A percentile compares a stretch with the other conserved stretches of the same genome.
Evolutionary conservation across 1,140 invertebrate species (phyloP).

Genomic region (Anadara kagoshimensis): DNA sequence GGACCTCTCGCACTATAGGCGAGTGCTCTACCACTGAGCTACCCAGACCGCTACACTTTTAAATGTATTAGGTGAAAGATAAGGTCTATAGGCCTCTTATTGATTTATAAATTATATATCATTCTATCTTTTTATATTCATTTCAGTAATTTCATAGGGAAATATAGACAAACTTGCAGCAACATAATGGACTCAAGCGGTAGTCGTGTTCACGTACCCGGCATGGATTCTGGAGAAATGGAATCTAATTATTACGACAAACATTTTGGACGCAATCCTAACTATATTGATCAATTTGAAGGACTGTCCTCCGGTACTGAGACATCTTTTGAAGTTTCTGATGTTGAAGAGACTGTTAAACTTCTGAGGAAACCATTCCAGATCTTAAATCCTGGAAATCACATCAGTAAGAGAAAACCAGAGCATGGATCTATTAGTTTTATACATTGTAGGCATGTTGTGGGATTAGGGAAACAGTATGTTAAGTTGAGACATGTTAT

Average conservation of each 20-base stretch:
- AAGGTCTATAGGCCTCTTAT: too few relatives aligned
- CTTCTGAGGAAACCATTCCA: slow-evolving; percentile 57
- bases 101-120: too few relatives aligned
- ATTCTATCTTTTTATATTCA: too few relatives aligned
- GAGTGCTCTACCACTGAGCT: too few relatives aligned
- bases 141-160: too few relatives aligned
- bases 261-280: slow-evolving; percentile 9
- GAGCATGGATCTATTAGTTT: slow-evolving; percentile 65
- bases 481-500: slow-evolving; percentile 56
- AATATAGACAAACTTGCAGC: too few relatives aligned
- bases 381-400: slow-evolving; percentile 63
- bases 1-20: too few relatives aligned
- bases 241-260: slow-evolving; percentile 23
- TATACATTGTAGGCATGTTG: slow-evolving; percentile 62
- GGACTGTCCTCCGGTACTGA: slow-evolving; percentile 43
- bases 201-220: slow-evolving; percentile 28
- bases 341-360: slow-evolving; percentile 60
- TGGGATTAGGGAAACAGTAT: slow-evolving; percentile 60
- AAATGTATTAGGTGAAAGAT: too few relatives aligned
- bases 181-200: too few relatives aligned
- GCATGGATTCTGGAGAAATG: slow-evolving; percentile 3
- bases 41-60: too few relatives aligned
- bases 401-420: slow-evolving; percentile 58
- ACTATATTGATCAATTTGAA: slow-evolving; percentile 5
- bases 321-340: slow-evolving; percentile 54